Percentiles rank a stretch among this genome's conserved stretches.
These are phyloP conservation scores for Pterostichus madidus DNA, from an alignment of 2,888 invertebrate species.

Conservation along the genomic window DNA sequence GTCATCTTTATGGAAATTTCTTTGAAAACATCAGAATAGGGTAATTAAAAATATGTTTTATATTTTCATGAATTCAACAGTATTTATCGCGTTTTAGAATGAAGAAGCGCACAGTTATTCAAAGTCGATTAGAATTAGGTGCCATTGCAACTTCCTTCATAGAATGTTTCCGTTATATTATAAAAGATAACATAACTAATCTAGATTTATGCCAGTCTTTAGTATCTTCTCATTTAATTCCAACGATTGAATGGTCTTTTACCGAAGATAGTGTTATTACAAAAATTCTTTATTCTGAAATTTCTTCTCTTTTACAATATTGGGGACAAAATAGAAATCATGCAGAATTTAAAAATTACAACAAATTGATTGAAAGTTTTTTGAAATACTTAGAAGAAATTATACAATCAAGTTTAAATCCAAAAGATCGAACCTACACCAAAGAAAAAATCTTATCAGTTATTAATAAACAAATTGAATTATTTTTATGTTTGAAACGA, in stretches of 20 bases:
- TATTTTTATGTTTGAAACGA: slow-evolving; percentile 77
- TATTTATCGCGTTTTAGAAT: slow-evolving; percentile 78
- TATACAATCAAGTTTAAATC: slow-evolving; percentile 72
- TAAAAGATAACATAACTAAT: slow-evolving; percentile 78
- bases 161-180: slow-evolving; percentile 86
- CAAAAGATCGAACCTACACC: slow-evolving; percentile 70
- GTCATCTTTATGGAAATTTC: slow-evolving; percentile 82
- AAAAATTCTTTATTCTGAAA: slow-evolving; percentile 78
- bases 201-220: slow-evolving; percentile 76
- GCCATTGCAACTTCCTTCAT: slow-evolving; percentile 84
- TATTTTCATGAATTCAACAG: slow-evolving; percentile 16
- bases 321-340: slow-evolving; percentile 78
- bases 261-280: slow-evolving; percentile 75
- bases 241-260: slow-evolving; percentile 78
- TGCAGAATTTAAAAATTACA: slow-evolving; percentile 73
- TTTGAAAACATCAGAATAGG: slow-evolving; percentile 85
- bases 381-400: slow-evolving; percentile 75
- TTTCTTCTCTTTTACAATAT: slow-evolving; percentile 79
- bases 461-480: slow-evolving; percentile 76
- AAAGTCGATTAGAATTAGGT: slow-evolving; percentile 84
- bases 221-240: slow-evolving; percentile 76
- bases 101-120: slow-evolving; percentile 80
- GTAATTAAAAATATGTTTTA: slow-evolving; percentile 76
- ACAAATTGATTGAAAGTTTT: slow-evolving; percentile 74
- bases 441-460: slow-evolving; percentile 69